Conservation (phyloP, 2,888 invertebrate species). For the Cantharis rustica region DNA sequence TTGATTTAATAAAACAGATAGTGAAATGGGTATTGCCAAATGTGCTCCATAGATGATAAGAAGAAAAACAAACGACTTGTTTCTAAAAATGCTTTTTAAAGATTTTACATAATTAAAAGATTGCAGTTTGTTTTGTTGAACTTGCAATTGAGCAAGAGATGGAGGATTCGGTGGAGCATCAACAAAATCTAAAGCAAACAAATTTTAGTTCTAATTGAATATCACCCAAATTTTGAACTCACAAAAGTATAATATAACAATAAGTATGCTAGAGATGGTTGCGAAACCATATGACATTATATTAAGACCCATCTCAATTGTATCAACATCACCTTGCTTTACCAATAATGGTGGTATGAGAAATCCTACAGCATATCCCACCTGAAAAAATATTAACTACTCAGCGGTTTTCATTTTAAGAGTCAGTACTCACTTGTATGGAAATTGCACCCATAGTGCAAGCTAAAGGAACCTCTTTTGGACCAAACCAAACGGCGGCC, state of each 20-base stretch:
- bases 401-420: constrained; percentile 56
- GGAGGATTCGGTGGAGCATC: not conserved
- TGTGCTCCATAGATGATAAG: not conserved
- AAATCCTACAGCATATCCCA: constrained; percentile 84
- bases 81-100: not conserved
- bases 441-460: constrained; percentile 98
- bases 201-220: not conserved
- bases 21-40: not conserved
- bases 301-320: constrained; percentile 65
- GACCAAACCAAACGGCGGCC: constrained; percentile 97
- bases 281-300: not conserved
- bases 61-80: not conserved
- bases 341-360: constrained; percentile 66
- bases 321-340: constrained; percentile 59
- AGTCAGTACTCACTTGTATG: constrained; percentile 70
- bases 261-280: not conserved
- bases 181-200: not conserved
- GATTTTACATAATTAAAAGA: not conserved
- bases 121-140: not conserved
- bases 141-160: not conserved
- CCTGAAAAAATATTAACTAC: not conserved
- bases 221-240: not conserved
- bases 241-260: not conserved
- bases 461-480: constrained; percentile 94
- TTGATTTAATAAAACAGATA: not conserved